Percentiles rank a stretch among this genome's conserved stretches.
Conservation (phyloP, 1,140 invertebrate species). For the Acromyrmex charruanus region DNA sequence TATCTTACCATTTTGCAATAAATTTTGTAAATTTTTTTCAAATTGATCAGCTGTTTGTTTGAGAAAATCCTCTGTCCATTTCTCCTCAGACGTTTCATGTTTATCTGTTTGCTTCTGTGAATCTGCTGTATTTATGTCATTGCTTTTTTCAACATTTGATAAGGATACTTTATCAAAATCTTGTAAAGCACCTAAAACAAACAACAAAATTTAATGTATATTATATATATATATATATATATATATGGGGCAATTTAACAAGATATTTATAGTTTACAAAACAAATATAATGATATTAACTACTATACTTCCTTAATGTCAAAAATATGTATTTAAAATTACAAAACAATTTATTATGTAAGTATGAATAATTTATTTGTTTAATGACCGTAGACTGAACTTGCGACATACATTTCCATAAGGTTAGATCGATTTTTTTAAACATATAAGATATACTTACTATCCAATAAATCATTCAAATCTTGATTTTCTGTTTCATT, state of each 20-base stretch:
- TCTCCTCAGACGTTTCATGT: slow-evolving; percentile 68
- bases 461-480: slow-evolving; percentile 85
- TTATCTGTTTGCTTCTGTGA: neutral
- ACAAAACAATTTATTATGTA: neutral
- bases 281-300: neutral
- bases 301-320: neutral
- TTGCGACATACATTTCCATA: neutral
- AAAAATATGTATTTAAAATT: neutral
- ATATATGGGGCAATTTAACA: neutral
- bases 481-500: slow-evolving; percentile 81
- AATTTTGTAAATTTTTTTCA: slow-evolving; percentile 79
- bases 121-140: slow-evolving; percentile 28
- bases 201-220: slow-evolving; percentile 30
- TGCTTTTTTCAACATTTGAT: slow-evolving; percentile 59
- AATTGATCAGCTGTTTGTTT: slow-evolving; percentile 82
- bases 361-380: slow-evolving; percentile 27
- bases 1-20: slow-evolving; percentile 80
- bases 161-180: slow-evolving; percentile 85
- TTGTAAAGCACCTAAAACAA: slow-evolving; percentile 85
- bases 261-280: neutral
- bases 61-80: slow-evolving; percentile 82
- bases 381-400: neutral
- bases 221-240: neutral
- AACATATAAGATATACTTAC: slow-evolving; percentile 77
- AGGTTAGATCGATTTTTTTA: slow-evolving; percentile 13